Conservation (phyloP, 2,888 invertebrate species). For the Schrankia costaestrigalis region DNA sequence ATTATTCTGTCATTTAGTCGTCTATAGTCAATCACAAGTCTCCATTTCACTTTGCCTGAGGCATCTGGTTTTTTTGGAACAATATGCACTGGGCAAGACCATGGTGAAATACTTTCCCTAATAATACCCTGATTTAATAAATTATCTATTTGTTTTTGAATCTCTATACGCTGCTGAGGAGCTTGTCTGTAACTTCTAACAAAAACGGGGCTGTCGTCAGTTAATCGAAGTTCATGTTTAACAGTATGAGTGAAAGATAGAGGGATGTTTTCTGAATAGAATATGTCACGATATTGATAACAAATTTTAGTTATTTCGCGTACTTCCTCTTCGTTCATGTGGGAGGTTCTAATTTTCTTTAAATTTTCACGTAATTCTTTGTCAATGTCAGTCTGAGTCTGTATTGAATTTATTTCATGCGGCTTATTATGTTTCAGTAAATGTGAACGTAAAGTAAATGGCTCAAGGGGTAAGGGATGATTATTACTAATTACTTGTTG, state of each 20-base stretch:
- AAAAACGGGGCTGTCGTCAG: neutral
- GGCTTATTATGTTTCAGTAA: too few species aligned
- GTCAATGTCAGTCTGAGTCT: neutral
- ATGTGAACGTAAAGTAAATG: too few species aligned
- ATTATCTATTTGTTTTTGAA: conserved; percentile 1
- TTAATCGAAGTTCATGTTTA: conserved; percentile 34
- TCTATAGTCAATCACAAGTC: conserved; percentile 47
- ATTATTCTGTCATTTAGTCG: conserved; percentile 22
- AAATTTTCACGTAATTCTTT: conserved; percentile 8
- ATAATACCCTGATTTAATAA: too few species aligned
- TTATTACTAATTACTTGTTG: neutral
- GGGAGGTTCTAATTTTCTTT: conserved; percentile 11
- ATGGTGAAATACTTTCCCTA: neutral
- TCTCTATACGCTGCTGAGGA: neutral
- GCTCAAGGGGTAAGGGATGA: neutral
- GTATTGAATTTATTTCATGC: neutral
- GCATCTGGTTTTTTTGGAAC: conserved; percentile 3
- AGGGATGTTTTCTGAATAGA: conserved; percentile 24
- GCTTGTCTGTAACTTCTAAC: neutral
- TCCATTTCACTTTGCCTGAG: neutral
- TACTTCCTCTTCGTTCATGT: conserved; percentile 31
- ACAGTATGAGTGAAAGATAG: conserved; percentile 26
- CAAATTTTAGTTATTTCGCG: conserved; percentile 17
- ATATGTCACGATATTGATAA: conserved; percentile 30
- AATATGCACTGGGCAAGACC: conserved; percentile 2